A percentile compares a stretch with the other conserved stretches of the same genome.
phyloP scores from a whole-genome alignment of 2,888 invertebrate genomes.

The Agriopis aurantiaria region DNA sequence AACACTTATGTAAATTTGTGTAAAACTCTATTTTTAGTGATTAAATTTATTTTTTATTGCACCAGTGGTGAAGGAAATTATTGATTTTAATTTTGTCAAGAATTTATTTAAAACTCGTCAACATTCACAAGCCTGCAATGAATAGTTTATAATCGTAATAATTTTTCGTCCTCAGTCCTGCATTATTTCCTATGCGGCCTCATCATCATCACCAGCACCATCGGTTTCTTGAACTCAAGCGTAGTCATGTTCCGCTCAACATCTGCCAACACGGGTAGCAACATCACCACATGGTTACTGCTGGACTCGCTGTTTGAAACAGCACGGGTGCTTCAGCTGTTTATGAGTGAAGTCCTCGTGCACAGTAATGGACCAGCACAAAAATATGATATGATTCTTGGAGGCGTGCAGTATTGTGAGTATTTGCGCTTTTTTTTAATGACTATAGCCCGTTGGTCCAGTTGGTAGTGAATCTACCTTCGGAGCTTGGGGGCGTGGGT shows the following conservation, averaged over 20 bases:
- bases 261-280: constrained; percentile 61
- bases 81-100: too few relatives aligned
- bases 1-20: too few relatives aligned
- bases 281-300: constrained; percentile 76
- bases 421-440: constrained; percentile 34
- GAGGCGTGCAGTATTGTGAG: constrained; percentile 76
- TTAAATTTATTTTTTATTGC: too few relatives aligned
- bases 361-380: constrained; percentile 70
- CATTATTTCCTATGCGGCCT: constrained; percentile 75
- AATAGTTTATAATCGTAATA: too few relatives aligned
- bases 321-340: constrained; percentile 75
- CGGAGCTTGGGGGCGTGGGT: too few relatives aligned
- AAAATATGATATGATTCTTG: constrained; percentile 72
- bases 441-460: too few relatives aligned
- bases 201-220: constrained; percentile 68
- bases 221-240: constrained; percentile 77
- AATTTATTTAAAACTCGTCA: too few relatives aligned
- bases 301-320: constrained; percentile 80
- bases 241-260: constrained; percentile 70
- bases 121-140: too few relatives aligned
- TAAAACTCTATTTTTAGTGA: too few relatives aligned
- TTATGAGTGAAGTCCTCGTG: constrained; percentile 71
- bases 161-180: constrained; percentile 57
- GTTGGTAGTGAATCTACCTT: too few relatives aligned
- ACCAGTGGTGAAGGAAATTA: too few relatives aligned